A percentile compares a stretch with the other conserved stretches of the same genome.
Evolutionary conservation across 2,113 vertebrate species (phyloP).

Genomic region (Rattus rattus): DNA sequence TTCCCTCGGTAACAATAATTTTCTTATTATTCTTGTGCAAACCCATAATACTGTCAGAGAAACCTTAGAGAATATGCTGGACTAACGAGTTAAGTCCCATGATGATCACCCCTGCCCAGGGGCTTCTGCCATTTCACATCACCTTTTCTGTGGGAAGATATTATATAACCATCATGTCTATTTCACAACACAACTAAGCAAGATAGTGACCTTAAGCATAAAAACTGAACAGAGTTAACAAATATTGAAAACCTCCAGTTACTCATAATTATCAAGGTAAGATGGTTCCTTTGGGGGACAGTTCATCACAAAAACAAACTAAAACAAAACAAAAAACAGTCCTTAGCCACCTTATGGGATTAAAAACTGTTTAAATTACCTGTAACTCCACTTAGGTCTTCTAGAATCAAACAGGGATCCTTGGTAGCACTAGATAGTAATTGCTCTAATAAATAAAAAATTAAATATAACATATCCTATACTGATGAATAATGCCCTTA

Average conservation of each 20-base stretch:
- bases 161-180: neutral
- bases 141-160: neutral
- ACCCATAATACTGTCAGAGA: neutral
- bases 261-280: constrained; percentile 33
- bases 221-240: constrained; percentile 37
- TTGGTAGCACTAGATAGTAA: constrained; percentile 2
- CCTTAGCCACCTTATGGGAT: neutral
- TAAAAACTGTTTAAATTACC: constrained; percentile 3
- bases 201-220: constrained; percentile 1
- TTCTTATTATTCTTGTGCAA: neutral
- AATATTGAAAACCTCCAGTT: neutral
- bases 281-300: neutral
- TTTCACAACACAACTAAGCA: constrained; percentile 11
- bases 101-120: fast-evolving
- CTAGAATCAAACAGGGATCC: neutral
- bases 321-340: neutral
- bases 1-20: neutral
- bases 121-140: neutral
- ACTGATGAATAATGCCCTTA: neutral
- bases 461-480: neutral
- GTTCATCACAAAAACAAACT: neutral
- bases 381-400: neutral
- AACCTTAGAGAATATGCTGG: neutral
- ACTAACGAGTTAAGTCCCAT: too few species aligned
- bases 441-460: neutral